Percentiles rank a stretch among this genome's conserved stretches.
Evolutionary conservation across 2,797 vertebrate genomes (phyloP).

Genomic region (Bradypodion pumilum): DNA sequence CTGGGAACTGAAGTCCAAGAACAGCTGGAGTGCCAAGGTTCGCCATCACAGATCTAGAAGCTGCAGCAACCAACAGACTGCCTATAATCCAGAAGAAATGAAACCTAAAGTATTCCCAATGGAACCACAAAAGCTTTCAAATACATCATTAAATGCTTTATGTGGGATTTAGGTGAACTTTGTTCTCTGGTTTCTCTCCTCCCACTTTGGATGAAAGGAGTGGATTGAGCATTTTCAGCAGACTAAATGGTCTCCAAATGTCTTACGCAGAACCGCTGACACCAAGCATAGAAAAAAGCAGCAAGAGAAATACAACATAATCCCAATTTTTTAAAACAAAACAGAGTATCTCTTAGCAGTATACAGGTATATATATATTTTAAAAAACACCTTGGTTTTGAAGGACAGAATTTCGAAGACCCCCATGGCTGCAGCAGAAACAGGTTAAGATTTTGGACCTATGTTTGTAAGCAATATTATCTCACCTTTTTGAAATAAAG

Average conservation of each 20-base stretch:
- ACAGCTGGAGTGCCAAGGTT: no score
- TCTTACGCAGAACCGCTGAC: neutral
- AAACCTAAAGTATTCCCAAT: neutral
- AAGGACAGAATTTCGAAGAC: neutral
- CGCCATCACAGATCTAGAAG: no score
- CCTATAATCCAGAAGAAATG: neutral
- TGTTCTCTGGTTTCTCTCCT: no score
- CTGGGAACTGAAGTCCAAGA: no score
- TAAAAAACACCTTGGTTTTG: fast-evolving
- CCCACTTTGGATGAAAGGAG: neutral
- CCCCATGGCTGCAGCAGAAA: neutral
- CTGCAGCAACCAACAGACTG: neutral
- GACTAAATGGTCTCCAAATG: neutral
- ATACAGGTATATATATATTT: no score
- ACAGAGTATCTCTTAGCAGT: neutral
- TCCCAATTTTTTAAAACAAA: neutral
- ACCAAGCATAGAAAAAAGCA: neutral
- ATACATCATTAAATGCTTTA: neutral
- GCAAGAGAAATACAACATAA: fast-evolving
- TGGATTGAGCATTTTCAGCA: no score
- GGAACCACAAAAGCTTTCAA: neutral
- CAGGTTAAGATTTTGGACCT: neutral
- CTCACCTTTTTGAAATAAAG: neutral
- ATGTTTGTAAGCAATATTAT: no score
- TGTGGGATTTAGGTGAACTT: neutral